Evolutionary conservation across 1,140 invertebrate species (phyloP).

Genomic region (Drosophila rufa): DNA sequence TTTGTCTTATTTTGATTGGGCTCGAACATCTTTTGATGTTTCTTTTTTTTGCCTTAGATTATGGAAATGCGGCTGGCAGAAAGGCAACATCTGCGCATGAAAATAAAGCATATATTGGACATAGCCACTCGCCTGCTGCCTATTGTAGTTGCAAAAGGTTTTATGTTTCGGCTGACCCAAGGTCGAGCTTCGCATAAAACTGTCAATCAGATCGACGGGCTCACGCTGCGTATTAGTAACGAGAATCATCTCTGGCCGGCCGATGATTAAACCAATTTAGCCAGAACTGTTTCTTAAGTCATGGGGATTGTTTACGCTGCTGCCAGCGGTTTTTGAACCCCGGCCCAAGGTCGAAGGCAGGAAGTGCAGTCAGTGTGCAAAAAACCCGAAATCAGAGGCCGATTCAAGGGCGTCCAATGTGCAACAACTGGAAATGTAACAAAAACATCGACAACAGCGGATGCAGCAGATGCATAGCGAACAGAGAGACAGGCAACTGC

Average conservation of each 20-base stretch:
- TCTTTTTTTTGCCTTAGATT: slow-evolving; percentile 51
- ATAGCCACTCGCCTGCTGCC: slow-evolving; percentile 29
- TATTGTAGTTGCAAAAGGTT: slow-evolving; percentile 63
- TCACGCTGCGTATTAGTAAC: slow-evolving; percentile 54
- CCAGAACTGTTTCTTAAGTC: slow-evolving; percentile 30
- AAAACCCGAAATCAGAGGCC: slow-evolving; percentile 61
- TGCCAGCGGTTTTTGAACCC: slow-evolving; percentile 58
- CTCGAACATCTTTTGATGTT: slow-evolving; percentile 46
- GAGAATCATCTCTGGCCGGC: slow-evolving; percentile 22
- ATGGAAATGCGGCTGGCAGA: slow-evolving; percentile 61
- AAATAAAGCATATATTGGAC: slow-evolving; percentile 14
- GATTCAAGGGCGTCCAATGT: slow-evolving; percentile 64
- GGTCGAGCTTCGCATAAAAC: slow-evolving; percentile 57
- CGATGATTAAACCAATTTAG: slow-evolving; percentile 48
- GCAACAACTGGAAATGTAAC: slow-evolving; percentile 45
- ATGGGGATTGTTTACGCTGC: slow-evolving; percentile 21
- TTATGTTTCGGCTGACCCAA: slow-evolving; percentile 56
- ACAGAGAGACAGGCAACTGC: slow-evolving; percentile 18
- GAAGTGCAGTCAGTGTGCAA: slow-evolving; percentile 62
- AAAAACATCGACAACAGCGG: slow-evolving; percentile 66
- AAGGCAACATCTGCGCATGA: slow-evolving; percentile 36
- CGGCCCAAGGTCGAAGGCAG: slow-evolving; percentile 55
- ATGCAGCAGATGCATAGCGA: slow-evolving; percentile 55
- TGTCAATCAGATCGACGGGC: slow-evolving; percentile 59
- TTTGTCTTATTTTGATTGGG: slow-evolving; percentile 52